phyloP scores from a whole-genome alignment of 2,888 invertebrate species.

The Amorpha juglandis region DNA sequence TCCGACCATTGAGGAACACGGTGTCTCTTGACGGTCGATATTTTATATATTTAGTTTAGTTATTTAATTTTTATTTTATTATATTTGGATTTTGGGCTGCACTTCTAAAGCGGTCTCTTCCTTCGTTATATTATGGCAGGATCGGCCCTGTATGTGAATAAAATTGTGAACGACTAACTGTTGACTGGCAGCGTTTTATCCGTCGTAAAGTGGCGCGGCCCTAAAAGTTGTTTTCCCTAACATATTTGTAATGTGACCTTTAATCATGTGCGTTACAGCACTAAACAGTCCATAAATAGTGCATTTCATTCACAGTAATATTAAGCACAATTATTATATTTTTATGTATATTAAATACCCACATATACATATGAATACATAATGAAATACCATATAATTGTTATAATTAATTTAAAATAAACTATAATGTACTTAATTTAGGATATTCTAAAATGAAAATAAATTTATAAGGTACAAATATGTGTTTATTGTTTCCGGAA shows the following conservation, averaged over 20 bases:
- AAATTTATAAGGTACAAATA: slow-evolving; percentile 73
- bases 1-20: too few relatives aligned
- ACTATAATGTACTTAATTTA: slow-evolving; percentile 79
- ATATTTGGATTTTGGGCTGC: too few relatives aligned
- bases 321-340: slow-evolving; percentile 78
- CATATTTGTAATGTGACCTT: slow-evolving; percentile 11
- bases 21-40: too few relatives aligned
- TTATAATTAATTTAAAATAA: slow-evolving; percentile 78
- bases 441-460: slow-evolving; percentile 78
- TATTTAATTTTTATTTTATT: too few relatives aligned
- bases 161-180: too few relatives aligned
- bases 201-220: not conserved
- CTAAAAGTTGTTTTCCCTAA: slow-evolving; percentile 28
- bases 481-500: slow-evolving; percentile 46
- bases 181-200: not conserved
- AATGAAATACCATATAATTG: slow-evolving; percentile 79
- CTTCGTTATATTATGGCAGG: too few relatives aligned
- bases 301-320: slow-evolving; percentile 79
- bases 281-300: slow-evolving; percentile 75
- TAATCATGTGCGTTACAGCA: slow-evolving; percentile 36
- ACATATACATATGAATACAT: slow-evolving; percentile 57
- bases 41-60: too few relatives aligned
- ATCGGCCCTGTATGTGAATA: too few relatives aligned
- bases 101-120: too few relatives aligned
- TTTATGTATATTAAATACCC: slow-evolving; percentile 51